These are phyloP conservation scores for Pica pica DNA, from an alignment of 2,113 vertebrate species.

Conservation along the genomic window DNA sequence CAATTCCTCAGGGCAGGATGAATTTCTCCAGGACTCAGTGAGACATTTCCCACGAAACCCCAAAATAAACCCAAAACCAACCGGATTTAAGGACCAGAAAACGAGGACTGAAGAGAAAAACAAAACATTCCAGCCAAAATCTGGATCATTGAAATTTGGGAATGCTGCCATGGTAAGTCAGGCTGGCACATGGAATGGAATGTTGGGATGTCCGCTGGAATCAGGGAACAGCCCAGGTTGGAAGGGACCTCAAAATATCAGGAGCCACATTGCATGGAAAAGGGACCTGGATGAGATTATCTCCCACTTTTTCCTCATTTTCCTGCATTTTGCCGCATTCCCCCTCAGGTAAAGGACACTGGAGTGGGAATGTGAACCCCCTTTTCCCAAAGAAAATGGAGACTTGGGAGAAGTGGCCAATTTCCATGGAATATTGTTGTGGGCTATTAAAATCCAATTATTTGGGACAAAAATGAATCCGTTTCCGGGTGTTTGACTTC, in stretches of 20 bases:
- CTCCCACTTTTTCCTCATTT: background rate
- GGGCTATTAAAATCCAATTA: background rate
- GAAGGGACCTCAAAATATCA: background rate
- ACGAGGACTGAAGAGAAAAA: background rate
- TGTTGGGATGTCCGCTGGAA: background rate
- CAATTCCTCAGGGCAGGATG: background rate
- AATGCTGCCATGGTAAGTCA: background rate
- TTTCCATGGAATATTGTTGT: background rate
- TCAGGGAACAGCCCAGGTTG: background rate
- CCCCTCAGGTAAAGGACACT: background rate
- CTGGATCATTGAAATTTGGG: rapidly evolving
- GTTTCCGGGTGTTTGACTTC: background rate
- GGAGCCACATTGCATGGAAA: background rate
- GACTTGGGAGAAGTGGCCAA: background rate
- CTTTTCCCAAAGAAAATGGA: rapidly evolving
- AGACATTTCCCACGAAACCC: background rate
- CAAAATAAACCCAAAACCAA: background rate
- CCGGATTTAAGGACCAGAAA: background rate
- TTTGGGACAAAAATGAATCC: rapidly evolving
- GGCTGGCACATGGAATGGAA: background rate
- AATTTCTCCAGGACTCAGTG: background rate
- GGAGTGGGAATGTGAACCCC: rapidly evolving
- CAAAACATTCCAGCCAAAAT: background rate
- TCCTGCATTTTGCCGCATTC: background rate
- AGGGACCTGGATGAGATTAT: background rate